A percentile compares a stretch with the other conserved stretches of the same genome.
Evolutionary conservation across 1,140 invertebrate genomes (phyloP).

Genomic region (Saxidomus purpurata): DNA sequence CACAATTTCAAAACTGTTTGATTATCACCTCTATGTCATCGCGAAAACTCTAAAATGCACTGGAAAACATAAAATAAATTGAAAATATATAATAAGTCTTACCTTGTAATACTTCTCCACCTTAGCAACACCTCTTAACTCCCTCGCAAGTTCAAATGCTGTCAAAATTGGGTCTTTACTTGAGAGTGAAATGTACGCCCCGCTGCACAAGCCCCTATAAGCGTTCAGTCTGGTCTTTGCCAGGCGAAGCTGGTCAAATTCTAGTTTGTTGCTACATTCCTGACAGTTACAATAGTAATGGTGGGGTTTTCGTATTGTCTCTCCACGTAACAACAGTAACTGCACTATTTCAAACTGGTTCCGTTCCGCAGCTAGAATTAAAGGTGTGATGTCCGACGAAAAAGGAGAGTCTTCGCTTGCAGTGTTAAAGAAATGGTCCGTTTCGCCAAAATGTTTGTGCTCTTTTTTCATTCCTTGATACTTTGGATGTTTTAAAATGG

Average conservation of each 20-base stretch:
- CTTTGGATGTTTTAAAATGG: slow-evolving; percentile 84
- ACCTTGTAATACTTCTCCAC: slow-evolving; percentile 88
- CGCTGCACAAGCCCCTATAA: slow-evolving; percentile 83
- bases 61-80: background rate
- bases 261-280: slow-evolving; percentile 87
- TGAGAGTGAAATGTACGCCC: slow-evolving; percentile 89
- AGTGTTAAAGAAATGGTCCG: slow-evolving; percentile 80
- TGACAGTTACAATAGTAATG: slow-evolving; percentile 89
- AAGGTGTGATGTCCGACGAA: slow-evolving; percentile 84
- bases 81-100: slow-evolving; percentile 30
- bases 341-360: slow-evolving; percentile 86
- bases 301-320: slow-evolving; percentile 88
- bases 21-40: background rate
- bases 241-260: slow-evolving; percentile 80
- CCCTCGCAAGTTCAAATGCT: slow-evolving; percentile 89
- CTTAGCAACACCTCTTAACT: slow-evolving; percentile 85
- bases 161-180: slow-evolving; percentile 90
- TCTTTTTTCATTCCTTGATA: slow-evolving; percentile 82
- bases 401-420: slow-evolving; percentile 82
- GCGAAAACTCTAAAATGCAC: background rate
- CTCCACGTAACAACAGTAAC: slow-evolving; percentile 84
- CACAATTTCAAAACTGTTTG: too few relatives aligned
- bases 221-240: slow-evolving; percentile 84
- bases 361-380: slow-evolving; percentile 85
- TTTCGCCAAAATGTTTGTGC: slow-evolving; percentile 80